Conservation (phyloP, 92 coral and sea anemone genomes). For the Palythoa grandiflora region DNA sequence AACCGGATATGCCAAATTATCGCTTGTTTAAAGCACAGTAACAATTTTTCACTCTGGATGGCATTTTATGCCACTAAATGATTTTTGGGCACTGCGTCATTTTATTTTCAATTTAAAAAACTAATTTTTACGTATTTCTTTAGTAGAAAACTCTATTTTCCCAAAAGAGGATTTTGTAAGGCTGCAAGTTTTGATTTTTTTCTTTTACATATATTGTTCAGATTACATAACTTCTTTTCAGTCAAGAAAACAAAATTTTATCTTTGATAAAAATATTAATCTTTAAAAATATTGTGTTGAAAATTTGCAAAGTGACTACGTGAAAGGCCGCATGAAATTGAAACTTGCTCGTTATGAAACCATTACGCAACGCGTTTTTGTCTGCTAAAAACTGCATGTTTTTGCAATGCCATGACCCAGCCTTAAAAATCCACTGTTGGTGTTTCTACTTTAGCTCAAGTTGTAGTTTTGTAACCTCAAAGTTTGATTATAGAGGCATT, state of each 20-base stretch:
- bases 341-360: too few species aligned
- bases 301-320: too few species aligned
- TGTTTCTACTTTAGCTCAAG: not conserved
- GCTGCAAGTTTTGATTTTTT: not conserved
- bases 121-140: not conserved
- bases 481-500: conserved; percentile 47
- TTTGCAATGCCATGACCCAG: not conserved
- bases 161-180: not conserved
- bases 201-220: too few species aligned
- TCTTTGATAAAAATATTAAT: too few species aligned
- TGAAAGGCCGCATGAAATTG: too few species aligned
- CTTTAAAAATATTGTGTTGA: too few species aligned
- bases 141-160: not conserved
- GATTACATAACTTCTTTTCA: too few species aligned
- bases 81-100: conserved; percentile 49
- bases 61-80: conserved; percentile 45
- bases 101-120: not conserved
- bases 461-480: conserved; percentile 13
- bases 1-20: conserved; percentile 53
- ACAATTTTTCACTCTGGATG: conserved; percentile 2
- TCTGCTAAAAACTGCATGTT: too few species aligned
- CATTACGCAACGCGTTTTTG: not conserved
- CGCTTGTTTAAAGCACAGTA: conserved; percentile 40
- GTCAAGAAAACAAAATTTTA: too few species aligned
- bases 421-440: conserved; percentile 5